Evolutionary conservation across 2,113 vertebrate genomes (phyloP).

Genomic region (Puma concolor): DNA sequence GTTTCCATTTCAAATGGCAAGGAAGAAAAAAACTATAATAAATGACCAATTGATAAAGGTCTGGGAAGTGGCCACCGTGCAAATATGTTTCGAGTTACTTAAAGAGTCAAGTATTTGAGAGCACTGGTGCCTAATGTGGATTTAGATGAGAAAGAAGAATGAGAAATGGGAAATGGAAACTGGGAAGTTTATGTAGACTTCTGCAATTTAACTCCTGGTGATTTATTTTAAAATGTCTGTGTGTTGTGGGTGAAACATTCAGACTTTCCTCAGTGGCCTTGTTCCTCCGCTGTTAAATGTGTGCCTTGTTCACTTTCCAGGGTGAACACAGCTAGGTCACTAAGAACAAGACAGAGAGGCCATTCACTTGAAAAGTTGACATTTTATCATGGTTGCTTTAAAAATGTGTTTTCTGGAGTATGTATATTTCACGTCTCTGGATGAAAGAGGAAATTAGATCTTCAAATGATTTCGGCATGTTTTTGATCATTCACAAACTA

Average conservation of each 20-base stretch:
- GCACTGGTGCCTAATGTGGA: background rate
- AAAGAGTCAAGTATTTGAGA: background rate
- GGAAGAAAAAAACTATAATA: background rate
- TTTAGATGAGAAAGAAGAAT: background rate
- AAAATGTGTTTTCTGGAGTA: background rate
- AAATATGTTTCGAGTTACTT: background rate
- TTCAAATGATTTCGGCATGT: background rate
- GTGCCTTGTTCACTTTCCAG: background rate
- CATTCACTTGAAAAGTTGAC: background rate
- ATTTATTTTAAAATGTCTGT: background rate
- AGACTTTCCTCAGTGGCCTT: background rate
- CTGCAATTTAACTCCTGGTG: background rate
- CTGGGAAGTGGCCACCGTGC: background rate
- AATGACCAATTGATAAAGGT: background rate
- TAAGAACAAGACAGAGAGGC: background rate
- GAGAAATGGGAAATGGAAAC: background rate
- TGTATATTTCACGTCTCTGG: background rate
- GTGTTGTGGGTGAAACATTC: background rate
- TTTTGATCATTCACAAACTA: background rate
- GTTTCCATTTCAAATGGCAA: background rate
- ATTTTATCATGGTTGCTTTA: background rate
- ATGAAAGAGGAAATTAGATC: background rate
- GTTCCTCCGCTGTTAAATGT: background rate
- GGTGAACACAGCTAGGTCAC: background rate
- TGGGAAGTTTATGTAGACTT: background rate